Evolutionary conservation across 2,113 vertebrate species (phyloP), one percentile per base, ranked within the genome.

Genomic region (Clarias macrocephalus): DNA sequence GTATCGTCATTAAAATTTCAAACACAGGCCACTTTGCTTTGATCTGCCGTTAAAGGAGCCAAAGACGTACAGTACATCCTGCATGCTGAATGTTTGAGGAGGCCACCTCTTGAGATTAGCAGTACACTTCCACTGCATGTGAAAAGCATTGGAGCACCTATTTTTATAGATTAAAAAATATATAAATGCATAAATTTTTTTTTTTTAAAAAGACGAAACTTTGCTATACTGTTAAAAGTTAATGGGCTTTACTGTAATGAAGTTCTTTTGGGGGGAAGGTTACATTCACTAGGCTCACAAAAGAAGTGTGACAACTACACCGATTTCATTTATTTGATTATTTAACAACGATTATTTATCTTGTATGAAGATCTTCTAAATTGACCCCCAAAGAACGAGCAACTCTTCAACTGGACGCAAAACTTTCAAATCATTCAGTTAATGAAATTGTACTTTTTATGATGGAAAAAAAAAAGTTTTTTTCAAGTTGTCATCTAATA

Each of bases 31-130:
- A 60, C 62, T 87, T 60, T 12, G 54, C 89, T 88, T 90, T 88
- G 85, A 89, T 91, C 89, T 42, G 57, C 42, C 80, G 81, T 88
- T 80, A 87, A 89, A 72, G 37, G 33, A 66, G 42, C 18, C 23
- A 80, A 25, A 62, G 2, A 86, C 60, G 2, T 15, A 68, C 52
- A 82, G 48, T 48, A 48, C 48, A 48, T 48, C 0, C 0, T 48
- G 42, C 62, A 80, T 63, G 42, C 81, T 48, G 13, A 33, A 23
- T 23, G 54, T 30, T 72, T 82, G 37, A 19, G 37, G 37, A 16
- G 54, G 68, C 65, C 28, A 30, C 16, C 66, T 70, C 57, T 57
- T 19, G 16, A 16, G 73, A 85, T 70, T 25, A 63, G 66, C 16
- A 60, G 52, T 42, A 12, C 33, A 42, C 25, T 59, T 33, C 57